Evolutionary conservation across 2,797 vertebrate genomes (phyloP).

Genomic region (Mus spretus): DNA sequence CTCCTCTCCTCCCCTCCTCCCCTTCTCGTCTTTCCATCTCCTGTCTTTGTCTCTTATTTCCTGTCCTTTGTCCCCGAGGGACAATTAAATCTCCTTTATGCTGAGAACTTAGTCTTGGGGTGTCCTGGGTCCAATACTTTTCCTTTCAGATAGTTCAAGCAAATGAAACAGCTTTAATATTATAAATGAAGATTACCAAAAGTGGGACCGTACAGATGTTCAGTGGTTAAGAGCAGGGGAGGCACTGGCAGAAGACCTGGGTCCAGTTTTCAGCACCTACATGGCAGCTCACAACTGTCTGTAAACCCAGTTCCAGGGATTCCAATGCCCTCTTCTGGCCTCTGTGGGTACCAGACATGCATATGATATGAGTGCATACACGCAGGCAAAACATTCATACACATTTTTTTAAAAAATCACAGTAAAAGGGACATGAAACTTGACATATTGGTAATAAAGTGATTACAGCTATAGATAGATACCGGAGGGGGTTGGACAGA

Average conservation of each 20-base stretch:
- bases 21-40: not conserved
- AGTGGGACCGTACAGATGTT: not conserved
- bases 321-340: not conserved
- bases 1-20: not conserved
- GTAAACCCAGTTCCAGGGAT: not conserved
- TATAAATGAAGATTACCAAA: not conserved
- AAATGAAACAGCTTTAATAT: not conserved
- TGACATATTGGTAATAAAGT: not conserved
- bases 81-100: not conserved
- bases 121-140: not conserved
- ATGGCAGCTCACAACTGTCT: not conserved
- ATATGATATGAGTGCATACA: not conserved
- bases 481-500: not conserved
- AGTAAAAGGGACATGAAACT: not conserved
- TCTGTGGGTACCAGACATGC: not conserved
- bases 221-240: not conserved
- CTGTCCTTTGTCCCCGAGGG: not conserved
- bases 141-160: not conserved
- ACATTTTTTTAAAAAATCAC: not conserved
- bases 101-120: not conserved
- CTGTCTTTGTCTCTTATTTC: not conserved
- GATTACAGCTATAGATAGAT: not conserved
- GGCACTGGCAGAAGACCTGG: not conserved
- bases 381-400: not conserved
- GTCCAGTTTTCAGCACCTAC: not conserved